A percentile compares a stretch with the other conserved stretches of the same genome.
Evolutionary conservation across 2,797 vertebrate genomes (phyloP).

Genomic region (Malacoraja senta): DNA sequence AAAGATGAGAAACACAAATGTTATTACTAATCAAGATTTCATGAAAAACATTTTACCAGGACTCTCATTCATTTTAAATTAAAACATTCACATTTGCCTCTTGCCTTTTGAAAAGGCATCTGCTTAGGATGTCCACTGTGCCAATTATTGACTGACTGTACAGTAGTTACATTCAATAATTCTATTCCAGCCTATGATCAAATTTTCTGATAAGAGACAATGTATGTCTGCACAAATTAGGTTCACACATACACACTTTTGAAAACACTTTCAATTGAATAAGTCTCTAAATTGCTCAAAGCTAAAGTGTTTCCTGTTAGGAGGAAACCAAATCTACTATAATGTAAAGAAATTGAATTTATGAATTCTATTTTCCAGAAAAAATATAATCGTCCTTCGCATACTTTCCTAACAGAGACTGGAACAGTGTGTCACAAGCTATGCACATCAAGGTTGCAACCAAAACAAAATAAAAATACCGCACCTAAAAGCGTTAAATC

Average conservation of each 20-base stretch:
- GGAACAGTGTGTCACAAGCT: constrained; percentile 45
- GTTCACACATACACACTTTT: constrained; percentile 41
- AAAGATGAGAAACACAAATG: background rate
- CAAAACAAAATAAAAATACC: constrained; percentile 49
- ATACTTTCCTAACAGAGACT: constrained; percentile 46
- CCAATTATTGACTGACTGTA: constrained; percentile 45
- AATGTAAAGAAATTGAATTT: constrained; percentile 25
- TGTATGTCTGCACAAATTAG: constrained; percentile 19
- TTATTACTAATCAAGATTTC: background rate
- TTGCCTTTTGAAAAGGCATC: constrained; percentile 14
- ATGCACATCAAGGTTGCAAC: constrained; percentile 32
- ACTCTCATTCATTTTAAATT: constrained; percentile 21
- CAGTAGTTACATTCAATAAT: constrained; percentile 51
- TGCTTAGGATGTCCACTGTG: constrained; percentile 42
- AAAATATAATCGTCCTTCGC: constrained; percentile 52
- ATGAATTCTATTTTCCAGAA: constrained; percentile 46
- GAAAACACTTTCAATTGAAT: constrained; percentile 44
- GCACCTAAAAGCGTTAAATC: constrained; percentile 47
- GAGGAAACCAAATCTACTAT: background rate
- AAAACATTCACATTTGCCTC: constrained; percentile 58
- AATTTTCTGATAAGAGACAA: constrained; percentile 13
- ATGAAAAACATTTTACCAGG: background rate
- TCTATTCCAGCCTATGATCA: constrained; percentile 59
- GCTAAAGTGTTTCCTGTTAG: background rate
- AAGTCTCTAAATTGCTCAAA: background rate